Percentiles rank a stretch among this genome's conserved stretches.
phyloP scores from a whole-genome alignment of 2,888 invertebrate species.

The Drosophila rellima region DNA sequence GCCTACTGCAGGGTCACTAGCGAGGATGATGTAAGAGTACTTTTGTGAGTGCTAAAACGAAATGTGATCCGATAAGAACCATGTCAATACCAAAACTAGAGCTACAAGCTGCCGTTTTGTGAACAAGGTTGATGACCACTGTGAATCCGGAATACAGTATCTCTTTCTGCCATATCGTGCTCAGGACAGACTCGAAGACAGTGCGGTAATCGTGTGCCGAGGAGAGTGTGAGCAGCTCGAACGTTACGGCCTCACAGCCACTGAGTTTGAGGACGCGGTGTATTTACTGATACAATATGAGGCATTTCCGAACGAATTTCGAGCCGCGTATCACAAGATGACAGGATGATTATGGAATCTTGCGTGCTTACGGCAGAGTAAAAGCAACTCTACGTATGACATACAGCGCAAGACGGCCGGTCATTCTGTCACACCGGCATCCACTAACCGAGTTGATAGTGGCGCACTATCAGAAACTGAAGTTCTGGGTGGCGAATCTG shows the following conservation, averaged over 20 bases:
- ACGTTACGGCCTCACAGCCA: neutral
- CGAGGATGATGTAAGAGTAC: neutral
- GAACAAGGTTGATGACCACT: no score
- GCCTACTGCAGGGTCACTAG: slow-evolving; percentile 17
- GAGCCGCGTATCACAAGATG: no score
- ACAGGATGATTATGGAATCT: no score
- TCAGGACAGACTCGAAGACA: no score
- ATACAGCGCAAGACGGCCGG: neutral
- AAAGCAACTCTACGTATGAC: no score
- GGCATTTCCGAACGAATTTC: no score
- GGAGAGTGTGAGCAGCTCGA: neutral
- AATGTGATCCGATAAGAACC: slow-evolving; percentile 7
- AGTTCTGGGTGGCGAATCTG: neutral
- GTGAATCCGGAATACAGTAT: no score
- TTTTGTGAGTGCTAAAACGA: slow-evolving; percentile 16
- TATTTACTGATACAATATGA: neutral
- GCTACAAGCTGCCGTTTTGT: no score
- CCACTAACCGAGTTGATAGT: neutral
- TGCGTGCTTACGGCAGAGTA: no score
- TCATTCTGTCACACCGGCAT: neutral
- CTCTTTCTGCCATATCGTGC: no score
- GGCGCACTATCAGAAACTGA: neutral
- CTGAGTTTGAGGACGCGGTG: neutral
- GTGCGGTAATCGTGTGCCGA: neutral
- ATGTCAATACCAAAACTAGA: no score